phyloP scores from a whole-genome alignment of 2,113 vertebrate genomes.

The Noctilio leporinus region DNA sequence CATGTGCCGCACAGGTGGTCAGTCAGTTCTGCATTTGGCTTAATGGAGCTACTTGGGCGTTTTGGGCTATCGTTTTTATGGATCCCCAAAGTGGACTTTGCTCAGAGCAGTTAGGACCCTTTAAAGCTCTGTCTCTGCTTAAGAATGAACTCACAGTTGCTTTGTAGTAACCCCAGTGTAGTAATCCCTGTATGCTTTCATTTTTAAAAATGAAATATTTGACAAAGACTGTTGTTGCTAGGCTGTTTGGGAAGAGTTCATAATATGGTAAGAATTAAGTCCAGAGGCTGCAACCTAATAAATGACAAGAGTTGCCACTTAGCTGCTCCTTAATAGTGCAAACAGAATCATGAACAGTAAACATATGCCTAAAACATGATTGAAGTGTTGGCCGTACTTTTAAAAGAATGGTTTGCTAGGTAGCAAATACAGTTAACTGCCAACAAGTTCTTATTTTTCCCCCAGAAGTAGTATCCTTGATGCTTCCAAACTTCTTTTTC shows the following conservation, averaged over 20 bases:
- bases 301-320: neutral
- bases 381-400: neutral
- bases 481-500: constrained; percentile 22
- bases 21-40: neutral
- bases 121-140: neutral
- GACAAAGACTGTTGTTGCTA: constrained; percentile 18
- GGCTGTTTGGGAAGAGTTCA: neutral
- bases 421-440: neutral
- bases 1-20: neutral
- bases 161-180: neutral
- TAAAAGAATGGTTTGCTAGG: neutral
- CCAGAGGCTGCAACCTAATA: constrained; percentile 1
- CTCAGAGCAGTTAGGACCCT: neutral
- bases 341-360: constrained; percentile 5
- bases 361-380: neutral
- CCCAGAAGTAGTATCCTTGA: constrained; percentile 1
- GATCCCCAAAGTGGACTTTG: neutral
- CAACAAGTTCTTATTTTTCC: rapidly evolving
- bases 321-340: neutral
- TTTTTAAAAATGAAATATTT: constrained; percentile 40
- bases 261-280: neutral
- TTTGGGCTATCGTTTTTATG: neutral
- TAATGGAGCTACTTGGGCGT: neutral
- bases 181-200: neutral
- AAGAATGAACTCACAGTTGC: neutral